Percentiles rank a stretch among this genome's conserved stretches.
Conservation (phyloP, 2,113 vertebrate genomes). For the Forbesichthys papilliferus region DNA sequence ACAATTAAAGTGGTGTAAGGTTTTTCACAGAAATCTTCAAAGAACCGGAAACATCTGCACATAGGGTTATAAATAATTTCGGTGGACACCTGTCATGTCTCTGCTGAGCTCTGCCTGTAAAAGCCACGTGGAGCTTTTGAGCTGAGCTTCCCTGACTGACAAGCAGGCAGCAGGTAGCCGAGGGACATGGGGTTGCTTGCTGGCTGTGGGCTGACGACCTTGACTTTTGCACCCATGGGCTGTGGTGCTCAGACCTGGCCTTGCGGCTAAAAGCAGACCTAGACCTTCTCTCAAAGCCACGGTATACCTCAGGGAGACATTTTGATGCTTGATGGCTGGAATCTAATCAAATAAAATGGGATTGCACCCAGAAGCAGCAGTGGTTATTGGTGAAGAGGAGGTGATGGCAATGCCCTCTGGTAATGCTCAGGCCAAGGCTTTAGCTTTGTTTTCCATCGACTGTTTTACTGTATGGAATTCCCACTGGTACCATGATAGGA, state of each 20-base stretch:
- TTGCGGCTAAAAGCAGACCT: conserved; percentile 67
- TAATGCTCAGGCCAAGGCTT: conserved; percentile 61
- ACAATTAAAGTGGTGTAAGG: too few species aligned
- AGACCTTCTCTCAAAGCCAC: conserved; percentile 62
- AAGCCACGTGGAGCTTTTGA: conserved; percentile 68
- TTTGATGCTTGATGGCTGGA: conserved; percentile 74
- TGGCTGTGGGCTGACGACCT: conserved; percentile 68
- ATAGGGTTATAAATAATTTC: conserved; percentile 60
- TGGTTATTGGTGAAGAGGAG: conserved; percentile 60
- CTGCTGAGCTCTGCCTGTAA: conserved; percentile 53
- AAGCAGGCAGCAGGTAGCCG: conserved; percentile 65
- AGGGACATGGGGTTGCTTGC: conserved; percentile 54
- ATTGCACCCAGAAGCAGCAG: conserved; percentile 54
- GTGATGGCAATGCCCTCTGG: conserved; percentile 59
- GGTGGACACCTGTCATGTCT: conserved; percentile 77
- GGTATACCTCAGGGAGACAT: conserved; percentile 64
- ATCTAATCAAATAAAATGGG: conserved; percentile 68
- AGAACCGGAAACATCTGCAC: conserved; percentile 62
- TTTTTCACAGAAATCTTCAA: conserved; percentile 47
- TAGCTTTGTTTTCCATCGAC: conserved; percentile 50
- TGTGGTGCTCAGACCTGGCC: conserved; percentile 75
- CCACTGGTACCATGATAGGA: conserved; percentile 66
- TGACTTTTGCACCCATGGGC: conserved; percentile 68
- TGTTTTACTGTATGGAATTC: conserved; percentile 62
- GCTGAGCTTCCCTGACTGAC: conserved; percentile 68